These are phyloP conservation scores for Manacus vitellinus DNA, from an alignment of 2,113 vertebrate genomes.

Conservation along the genomic window DNA sequence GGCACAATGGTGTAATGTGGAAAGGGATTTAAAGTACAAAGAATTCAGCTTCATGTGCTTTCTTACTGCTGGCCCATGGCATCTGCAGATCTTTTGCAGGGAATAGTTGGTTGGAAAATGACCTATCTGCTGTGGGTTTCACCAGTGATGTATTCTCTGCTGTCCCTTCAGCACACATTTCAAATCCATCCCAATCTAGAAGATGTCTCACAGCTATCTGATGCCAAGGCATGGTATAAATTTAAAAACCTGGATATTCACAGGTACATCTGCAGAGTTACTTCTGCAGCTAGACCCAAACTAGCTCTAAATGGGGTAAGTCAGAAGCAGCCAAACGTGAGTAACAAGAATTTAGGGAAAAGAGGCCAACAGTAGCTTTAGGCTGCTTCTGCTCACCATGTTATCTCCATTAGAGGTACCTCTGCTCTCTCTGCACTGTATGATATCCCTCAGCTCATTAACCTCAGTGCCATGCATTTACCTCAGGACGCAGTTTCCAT, in stretches of 20 bases:
- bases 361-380: neutral
- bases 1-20: neutral
- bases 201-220: neutral
- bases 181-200: neutral
- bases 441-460: neutral
- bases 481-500: neutral
- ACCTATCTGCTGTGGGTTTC: neutral
- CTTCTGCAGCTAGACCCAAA: neutral
- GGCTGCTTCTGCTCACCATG: neutral
- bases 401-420: neutral
- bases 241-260: neutral
- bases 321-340: neutral
- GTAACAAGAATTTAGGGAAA: neutral
- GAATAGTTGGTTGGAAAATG: neutral
- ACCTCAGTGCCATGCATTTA: neutral
- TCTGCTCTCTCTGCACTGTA: neutral
- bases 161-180: neutral
- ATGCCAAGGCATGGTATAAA: neutral
- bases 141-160: neutral
- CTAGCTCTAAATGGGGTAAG: neutral
- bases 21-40: neutral
- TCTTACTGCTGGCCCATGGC: neutral
- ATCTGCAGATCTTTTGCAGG: fast-evolving
- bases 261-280: neutral
- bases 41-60: neutral